Evolutionary conservation across 1,140 invertebrate species (phyloP).

Genomic region (Thaumetopoea pityocampa): DNA sequence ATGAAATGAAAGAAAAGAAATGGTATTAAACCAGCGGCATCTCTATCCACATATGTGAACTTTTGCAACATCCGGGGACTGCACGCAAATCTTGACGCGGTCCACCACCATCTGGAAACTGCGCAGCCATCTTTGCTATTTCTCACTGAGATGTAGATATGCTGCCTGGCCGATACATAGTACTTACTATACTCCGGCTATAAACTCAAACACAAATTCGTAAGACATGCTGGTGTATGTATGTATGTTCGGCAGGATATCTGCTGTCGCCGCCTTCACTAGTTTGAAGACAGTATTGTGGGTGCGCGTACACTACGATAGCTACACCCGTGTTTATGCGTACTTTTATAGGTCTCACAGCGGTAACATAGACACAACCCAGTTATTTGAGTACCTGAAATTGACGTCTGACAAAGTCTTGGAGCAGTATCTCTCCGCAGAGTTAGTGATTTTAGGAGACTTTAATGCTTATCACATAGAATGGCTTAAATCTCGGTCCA

Average conservation of each 20-base stretch:
- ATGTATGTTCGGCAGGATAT: conserved; percentile 15
- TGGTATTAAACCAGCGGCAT: conserved; percentile 6
- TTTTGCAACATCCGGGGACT: conserved; percentile 15
- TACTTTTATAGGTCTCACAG: conserved; percentile 24
- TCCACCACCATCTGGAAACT: conserved; percentile 20
- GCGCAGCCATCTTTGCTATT: conserved; percentile 13
- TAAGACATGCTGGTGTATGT: conserved; percentile 17
- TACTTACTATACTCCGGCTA: conserved; percentile 23
- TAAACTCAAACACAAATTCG: no score
- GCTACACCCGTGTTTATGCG: no score
- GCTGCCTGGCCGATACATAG: conserved; percentile 10
- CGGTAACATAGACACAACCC: conserved; percentile 18
- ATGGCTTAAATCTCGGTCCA: no score
- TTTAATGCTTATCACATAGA: no score
- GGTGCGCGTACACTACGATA: conserved; percentile 12
- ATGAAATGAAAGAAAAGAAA: conserved; percentile 4
- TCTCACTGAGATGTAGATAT: conserved; percentile 17
- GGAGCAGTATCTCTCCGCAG: no score
- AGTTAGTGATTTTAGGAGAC: no score
- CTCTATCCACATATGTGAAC: conserved; percentile 11
- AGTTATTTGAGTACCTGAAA: conserved; percentile 18
- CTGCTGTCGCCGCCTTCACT: conserved; percentile 20
- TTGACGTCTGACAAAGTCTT: background rate
- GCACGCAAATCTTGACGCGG: conserved; percentile 14
- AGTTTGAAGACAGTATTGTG: conserved; percentile 19